Percentiles rank a stretch among this genome's conserved stretches.
Conservation (phyloP, 2,888 invertebrate species). For the Dioctria linearis region DNA sequence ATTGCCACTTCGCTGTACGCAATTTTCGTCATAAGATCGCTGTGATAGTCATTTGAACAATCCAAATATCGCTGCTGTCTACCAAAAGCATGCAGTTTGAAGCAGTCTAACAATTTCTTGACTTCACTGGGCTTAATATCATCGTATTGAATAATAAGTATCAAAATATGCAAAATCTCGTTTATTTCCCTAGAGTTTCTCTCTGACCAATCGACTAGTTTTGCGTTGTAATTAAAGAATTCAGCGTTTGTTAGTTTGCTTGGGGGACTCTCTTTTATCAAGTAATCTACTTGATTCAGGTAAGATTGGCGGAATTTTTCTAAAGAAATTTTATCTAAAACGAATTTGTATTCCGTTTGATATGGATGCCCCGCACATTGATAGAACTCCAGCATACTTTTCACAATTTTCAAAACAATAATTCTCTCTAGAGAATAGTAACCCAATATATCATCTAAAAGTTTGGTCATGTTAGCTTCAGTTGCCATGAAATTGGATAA, state of each 20-base stretch:
- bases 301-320: conserved; percentile 75
- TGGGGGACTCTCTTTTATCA: conserved; percentile 75
- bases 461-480: no score
- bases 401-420: no score
- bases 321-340: conserved; percentile 72
- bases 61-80: no score
- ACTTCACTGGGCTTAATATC: conserved; percentile 73
- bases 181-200: conserved; percentile 77
- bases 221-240: conserved; percentile 70
- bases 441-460: no score
- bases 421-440: no score
- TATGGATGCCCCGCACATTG: no score
- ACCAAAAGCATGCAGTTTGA: conserved; percentile 78
- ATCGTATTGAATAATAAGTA: conserved; percentile 74
- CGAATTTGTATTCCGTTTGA: no score
- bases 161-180: conserved; percentile 75
- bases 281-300: conserved; percentile 75
- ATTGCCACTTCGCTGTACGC: no score
- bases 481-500: no score
- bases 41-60: no score
- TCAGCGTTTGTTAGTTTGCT: conserved; percentile 73
- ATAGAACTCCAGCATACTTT: no score
- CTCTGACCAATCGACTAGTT: conserved; percentile 75
- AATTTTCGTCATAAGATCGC: no score
- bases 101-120: conserved; percentile 73